Conservation (phyloP, 2,888 invertebrate genomes). For the Argyra leucocephala region DNA sequence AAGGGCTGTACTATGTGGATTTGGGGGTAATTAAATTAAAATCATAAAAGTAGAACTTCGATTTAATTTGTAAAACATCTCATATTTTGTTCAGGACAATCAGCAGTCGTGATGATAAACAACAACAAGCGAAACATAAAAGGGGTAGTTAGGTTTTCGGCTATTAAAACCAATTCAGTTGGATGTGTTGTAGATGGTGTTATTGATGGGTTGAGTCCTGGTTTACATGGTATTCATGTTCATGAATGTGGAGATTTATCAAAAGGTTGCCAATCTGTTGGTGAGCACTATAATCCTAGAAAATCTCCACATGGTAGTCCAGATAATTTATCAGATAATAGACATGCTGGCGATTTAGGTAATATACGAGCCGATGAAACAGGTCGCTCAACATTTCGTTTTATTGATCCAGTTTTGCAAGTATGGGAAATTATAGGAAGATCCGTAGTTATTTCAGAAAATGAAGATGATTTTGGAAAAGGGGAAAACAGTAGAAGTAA, state of each 20-base stretch:
- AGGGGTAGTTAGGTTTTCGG: slow-evolving; percentile 67
- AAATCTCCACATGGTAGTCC: slow-evolving; percentile 47
- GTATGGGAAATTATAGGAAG: slow-evolving; percentile 68
- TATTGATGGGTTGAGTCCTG: slow-evolving; percentile 64
- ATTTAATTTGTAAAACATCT: not conserved
- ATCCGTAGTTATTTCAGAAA: slow-evolving; percentile 62
- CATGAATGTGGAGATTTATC: slow-evolving; percentile 70
- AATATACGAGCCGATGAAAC: slow-evolving; percentile 51
- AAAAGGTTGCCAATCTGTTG: slow-evolving; percentile 49
- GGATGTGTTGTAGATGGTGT: slow-evolving; percentile 74
- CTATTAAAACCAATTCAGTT: slow-evolving; percentile 35
- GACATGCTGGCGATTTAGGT: slow-evolving; percentile 59
- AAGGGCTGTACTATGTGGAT: slow-evolving; percentile 68
- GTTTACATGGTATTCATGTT: slow-evolving; percentile 47
- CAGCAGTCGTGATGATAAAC: slow-evolving; percentile 67
- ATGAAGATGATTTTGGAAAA: slow-evolving; percentile 52
- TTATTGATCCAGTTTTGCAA: slow-evolving; percentile 52
- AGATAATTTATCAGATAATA: slow-evolving; percentile 38
- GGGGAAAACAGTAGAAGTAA: slow-evolving; percentile 47
- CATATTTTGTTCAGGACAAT: slow-evolving; percentile 30
- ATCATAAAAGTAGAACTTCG: not conserved
- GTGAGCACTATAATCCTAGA: slow-evolving; percentile 53
- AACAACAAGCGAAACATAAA: slow-evolving; percentile 45
- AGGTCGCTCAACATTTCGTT: slow-evolving; percentile 58
- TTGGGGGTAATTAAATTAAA: slow-evolving; percentile 56